Evolutionary conservation across 2,888 invertebrate genomes (phyloP).

Genomic region (Patella caerulea): DNA sequence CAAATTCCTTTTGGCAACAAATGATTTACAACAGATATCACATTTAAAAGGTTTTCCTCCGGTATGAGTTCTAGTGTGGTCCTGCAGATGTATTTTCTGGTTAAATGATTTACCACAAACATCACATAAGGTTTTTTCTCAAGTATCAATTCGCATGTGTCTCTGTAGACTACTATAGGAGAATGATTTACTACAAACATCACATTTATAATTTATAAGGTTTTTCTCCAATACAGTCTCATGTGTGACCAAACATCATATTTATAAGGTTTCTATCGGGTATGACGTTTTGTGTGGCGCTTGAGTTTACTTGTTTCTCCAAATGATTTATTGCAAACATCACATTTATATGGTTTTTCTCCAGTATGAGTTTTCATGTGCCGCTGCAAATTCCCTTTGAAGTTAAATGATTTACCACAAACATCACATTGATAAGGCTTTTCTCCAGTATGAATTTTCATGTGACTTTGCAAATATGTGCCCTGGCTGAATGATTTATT

Average conservation of each 20-base stretch:
- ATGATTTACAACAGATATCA: not conserved
- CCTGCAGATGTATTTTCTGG: not conserved
- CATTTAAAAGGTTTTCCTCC: not conserved
- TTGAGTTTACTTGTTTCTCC: not conserved
- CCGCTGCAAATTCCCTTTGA: not conserved
- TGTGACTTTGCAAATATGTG: not conserved
- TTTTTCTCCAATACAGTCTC: not conserved
- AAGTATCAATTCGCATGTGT: not conserved
- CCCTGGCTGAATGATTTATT: not conserved
- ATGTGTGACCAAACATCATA: not conserved
- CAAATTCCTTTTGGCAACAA: not conserved
- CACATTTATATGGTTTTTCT: slow-evolving; percentile 1
- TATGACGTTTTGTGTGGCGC: too few relatives aligned
- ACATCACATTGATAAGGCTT: slow-evolving; percentile 3
- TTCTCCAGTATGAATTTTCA: not conserved
- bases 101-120: not conserved
- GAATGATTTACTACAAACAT: not conserved
- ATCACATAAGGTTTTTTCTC: slow-evolving; percentile 10
- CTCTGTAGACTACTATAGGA: not conserved
- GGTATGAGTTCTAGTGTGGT: not conserved
- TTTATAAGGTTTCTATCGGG: too few relatives aligned
- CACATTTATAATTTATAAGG: not conserved
- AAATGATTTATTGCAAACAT: not conserved
- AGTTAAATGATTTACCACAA: not conserved
- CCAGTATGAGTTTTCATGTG: not conserved